Base-by-base conservation (phyloP, 2,113 vertebrate species). In the Stomatorhinus ivindoensis region DNA sequence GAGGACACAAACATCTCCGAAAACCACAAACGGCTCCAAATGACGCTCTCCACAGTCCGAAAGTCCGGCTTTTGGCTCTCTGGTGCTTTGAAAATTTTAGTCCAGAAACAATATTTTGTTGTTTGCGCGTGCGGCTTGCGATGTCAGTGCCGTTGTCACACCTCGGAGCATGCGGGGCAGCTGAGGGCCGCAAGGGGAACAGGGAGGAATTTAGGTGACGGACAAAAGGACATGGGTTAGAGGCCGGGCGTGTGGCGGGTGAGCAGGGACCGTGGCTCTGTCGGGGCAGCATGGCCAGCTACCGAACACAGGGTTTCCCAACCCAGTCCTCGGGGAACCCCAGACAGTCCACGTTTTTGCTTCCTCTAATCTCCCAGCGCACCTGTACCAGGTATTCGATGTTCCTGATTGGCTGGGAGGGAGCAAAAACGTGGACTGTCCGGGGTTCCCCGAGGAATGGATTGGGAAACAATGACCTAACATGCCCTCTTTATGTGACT, bases 61-160 rank as follows among this genome's bases (percentile, higher is more conserved):
- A 76, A 19, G 44, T 48, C 61, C 17, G 31, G 24, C 24, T 13
- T 58, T 21, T 19, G 7, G 13, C 44, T 24, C 24, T 8, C 24
- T 76, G 15, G 19, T 1, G 7, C 39, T n/a, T 48, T 11, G 84
- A 86, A 55, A 31, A 35, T 73, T n/a, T 53, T 87, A 21, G 65
- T 80, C 89, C 82, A 85, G 85, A 80, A 87, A 42, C 47, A 55
- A 90, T 55, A 46, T 55, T 47, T 86, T 55, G 48, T 80, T 90
- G 85, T 80, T 80, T 82, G 58, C 46, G 61, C 24, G 9, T 80
- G 15, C 17, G 47, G 83, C 4, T 73, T 69, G 21, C 5, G 10
- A 80, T 42, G 31, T 76, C 46, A 39, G 61, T 31, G 47, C n/a
- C 19, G 48, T 48, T 85, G 50, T 48, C 82, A 65, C 44, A 86